A percentile compares a stretch with the other conserved stretches of the same genome.
phyloP scores from a whole-genome alignment of 2,113 vertebrate genomes.

The Fregata magnificens region DNA sequence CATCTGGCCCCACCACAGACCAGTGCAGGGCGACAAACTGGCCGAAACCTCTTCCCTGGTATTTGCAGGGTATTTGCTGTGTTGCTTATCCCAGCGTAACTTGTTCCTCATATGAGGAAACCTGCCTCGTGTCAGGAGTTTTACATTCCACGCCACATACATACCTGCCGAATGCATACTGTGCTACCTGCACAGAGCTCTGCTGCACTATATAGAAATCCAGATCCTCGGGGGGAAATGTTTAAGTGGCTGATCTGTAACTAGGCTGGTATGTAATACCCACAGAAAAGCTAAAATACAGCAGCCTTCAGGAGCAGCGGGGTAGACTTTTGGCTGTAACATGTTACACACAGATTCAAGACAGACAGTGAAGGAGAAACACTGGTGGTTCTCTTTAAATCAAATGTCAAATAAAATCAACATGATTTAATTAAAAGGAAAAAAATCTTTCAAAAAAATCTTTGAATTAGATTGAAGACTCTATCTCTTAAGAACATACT shows the following conservation, averaged over 20 bases:
- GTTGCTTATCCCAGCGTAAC: background rate
- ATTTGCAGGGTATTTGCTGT: background rate
- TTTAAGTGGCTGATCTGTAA: background rate
- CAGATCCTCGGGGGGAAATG: background rate
- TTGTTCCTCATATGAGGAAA: background rate
- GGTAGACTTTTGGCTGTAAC: background rate
- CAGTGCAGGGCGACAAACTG: background rate
- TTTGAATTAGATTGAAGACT: constrained; percentile 28
- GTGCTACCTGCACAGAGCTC: background rate
- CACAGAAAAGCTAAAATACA: background rate
- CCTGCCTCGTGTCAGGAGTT: background rate
- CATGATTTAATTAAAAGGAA: background rate
- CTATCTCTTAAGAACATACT: constrained; percentile 55
- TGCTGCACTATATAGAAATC: background rate
- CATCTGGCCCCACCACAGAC: background rate
- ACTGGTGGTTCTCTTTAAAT: background rate
- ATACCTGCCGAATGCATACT: accelerated
- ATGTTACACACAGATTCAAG: background rate
- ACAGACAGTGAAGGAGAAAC: background rate
- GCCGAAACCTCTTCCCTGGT: background rate
- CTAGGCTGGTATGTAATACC: background rate
- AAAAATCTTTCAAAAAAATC: background rate
- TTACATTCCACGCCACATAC: accelerated
- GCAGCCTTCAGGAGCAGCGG: background rate
- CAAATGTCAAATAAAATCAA: constrained; percentile 43